Conservation (phyloP, 2,797 vertebrate genomes). For the Ciconia nigra region DNA sequence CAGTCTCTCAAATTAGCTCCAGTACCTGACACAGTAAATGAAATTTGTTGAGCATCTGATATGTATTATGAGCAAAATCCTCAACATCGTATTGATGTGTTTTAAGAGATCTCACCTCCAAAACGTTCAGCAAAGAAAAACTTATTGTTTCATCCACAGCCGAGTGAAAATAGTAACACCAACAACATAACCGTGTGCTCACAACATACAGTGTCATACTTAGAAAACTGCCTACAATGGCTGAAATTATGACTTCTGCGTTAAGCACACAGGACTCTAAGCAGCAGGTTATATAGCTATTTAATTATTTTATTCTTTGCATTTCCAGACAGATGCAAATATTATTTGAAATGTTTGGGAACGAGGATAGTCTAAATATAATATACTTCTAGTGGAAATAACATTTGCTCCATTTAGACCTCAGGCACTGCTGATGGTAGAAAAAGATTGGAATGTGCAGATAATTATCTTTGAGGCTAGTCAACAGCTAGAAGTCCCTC, state of each 20-base stretch:
- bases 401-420: constrained; percentile 51
- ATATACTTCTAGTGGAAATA: constrained; percentile 61
- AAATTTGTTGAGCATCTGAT: neutral
- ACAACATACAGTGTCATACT: neutral
- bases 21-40: neutral
- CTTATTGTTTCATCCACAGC: neutral
- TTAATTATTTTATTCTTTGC: neutral
- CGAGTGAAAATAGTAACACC: neutral
- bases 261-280: neutral
- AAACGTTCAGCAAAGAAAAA: neutral
- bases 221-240: neutral
- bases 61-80: neutral
- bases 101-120: neutral
- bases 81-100: neutral
- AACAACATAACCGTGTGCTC: neutral
- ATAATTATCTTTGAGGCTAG: constrained; percentile 77
- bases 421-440: constrained; percentile 64
- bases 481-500: constrained; percentile 69
- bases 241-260: neutral
- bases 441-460: constrained; percentile 74
- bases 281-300: neutral
- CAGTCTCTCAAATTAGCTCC: neutral
- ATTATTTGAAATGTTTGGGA: constrained; percentile 19
- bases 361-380: constrained; percentile 50
- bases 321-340: constrained; percentile 8